A percentile compares a stretch with the other conserved stretches of the same genome.
These are phyloP conservation scores for Anabacerthia variegaticeps DNA, from an alignment of 2,797 vertebrate genomes.

Conservation along the genomic window DNA sequence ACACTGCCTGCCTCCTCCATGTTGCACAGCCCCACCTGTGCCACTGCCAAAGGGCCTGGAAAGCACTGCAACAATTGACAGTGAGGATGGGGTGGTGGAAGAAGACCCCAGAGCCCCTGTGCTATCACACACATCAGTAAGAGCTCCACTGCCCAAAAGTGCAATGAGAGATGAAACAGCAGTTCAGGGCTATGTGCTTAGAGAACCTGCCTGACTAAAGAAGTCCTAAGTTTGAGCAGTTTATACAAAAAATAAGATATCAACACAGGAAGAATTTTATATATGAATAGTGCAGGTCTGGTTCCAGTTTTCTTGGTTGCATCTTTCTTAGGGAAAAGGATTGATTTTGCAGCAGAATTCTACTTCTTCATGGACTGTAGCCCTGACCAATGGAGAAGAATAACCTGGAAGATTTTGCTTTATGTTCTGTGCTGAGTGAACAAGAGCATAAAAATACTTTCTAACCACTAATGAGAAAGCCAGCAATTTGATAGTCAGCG, in stretches of 20 bases:
- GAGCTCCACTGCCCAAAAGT: accelerated
- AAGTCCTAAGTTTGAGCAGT: background rate
- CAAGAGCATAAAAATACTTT: slow-evolving; percentile 1
- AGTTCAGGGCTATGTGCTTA: background rate
- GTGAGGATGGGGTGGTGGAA: accelerated
- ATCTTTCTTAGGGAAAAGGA: background rate
- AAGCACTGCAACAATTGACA: accelerated
- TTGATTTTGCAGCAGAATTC: background rate
- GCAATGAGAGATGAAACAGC: accelerated
- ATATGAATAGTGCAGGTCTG: background rate
- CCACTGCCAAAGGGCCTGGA: background rate
- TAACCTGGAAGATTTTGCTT: background rate
- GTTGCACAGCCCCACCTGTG: background rate
- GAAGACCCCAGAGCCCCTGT: background rate
- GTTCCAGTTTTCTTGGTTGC: background rate
- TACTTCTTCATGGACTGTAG: background rate
- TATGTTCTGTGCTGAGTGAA: background rate
- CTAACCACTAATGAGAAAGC: background rate
- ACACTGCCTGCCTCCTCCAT: accelerated
- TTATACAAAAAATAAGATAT: background rate
- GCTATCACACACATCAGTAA: background rate
- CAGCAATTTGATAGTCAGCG: background rate
- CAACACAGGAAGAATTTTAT: background rate
- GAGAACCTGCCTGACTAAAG: background rate
- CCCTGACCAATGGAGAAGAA: background rate